These are phyloP conservation scores for Mustela nigripes DNA, from an alignment of 2,113 vertebrate genomes.

Conservation along the genomic window DNA sequence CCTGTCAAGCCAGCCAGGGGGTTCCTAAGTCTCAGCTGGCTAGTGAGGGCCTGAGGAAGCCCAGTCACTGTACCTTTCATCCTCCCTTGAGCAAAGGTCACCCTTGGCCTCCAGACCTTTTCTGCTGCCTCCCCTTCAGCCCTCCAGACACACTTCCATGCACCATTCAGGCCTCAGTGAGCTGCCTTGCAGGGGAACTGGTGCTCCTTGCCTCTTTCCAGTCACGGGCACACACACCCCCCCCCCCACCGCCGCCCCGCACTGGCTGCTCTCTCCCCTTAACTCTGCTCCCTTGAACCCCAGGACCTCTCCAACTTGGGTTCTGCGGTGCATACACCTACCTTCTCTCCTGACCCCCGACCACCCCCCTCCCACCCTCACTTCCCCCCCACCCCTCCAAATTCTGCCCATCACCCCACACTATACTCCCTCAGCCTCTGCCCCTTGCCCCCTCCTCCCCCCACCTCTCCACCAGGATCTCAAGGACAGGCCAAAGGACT, in stretches of 20 bases:
- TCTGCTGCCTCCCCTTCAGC: not conserved
- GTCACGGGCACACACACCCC: not conserved
- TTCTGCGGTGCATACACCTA: not conserved
- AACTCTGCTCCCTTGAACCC: not conserved
- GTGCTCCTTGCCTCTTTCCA: not conserved
- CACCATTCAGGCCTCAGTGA: not conserved
- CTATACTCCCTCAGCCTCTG: not conserved
- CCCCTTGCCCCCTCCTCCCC: rapidly evolving
- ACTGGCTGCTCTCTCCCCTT: not conserved
- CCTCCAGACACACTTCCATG: constrained; percentile 49
- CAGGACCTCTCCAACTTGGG: not conserved
- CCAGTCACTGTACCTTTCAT: not conserved
- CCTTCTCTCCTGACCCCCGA: not conserved
- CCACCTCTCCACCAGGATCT: not conserved
- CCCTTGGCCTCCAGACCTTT: constrained; percentile 72
- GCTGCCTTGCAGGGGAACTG: not conserved
- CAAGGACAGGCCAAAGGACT: not conserved
- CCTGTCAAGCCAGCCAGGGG: not conserved
- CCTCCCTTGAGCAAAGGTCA: constrained; percentile 46
- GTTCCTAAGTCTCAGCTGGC: not conserved
- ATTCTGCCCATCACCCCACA: no score
- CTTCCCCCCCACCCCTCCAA: not conserved
- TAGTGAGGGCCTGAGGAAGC: not conserved
- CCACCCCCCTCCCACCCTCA: not conserved
- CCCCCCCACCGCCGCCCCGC: no score